phyloP scores from a whole-genome alignment of 1,140 invertebrate genomes.

The Scylla paramamosain region DNA sequence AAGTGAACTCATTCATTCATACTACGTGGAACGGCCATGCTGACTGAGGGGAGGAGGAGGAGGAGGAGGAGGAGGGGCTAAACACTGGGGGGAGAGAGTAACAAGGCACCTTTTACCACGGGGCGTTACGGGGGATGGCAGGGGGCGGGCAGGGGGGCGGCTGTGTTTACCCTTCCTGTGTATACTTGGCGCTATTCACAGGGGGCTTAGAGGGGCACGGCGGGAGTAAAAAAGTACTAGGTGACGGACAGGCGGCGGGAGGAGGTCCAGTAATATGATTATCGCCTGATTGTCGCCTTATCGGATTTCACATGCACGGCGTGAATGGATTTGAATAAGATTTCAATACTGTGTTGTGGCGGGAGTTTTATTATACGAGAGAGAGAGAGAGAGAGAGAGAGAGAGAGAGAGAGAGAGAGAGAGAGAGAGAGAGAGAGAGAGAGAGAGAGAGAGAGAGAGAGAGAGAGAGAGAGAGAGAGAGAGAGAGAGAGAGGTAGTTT shows the following conservation, averaged over 20 bases:
- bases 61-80: too few species aligned
- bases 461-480: not conserved
- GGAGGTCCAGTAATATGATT: conserved; percentile 64
- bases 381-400: not conserved
- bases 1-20: conserved; percentile 23
- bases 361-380: not conserved
- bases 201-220: not conserved
- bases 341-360: conserved; percentile 57
- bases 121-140: not conserved
- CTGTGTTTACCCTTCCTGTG: conserved; percentile 41
- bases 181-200: conserved; percentile 39
- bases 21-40: not conserved
- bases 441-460: too few species aligned
- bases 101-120: not conserved
- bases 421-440: too few species aligned
- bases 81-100: not conserved
- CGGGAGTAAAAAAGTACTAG: conserved; percentile 38
- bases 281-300: conserved; percentile 59
- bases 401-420: too few species aligned
- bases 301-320: conserved; percentile 68
- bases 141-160: not conserved
- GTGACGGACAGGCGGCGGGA: conserved; percentile 46
- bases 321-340: conserved; percentile 68
- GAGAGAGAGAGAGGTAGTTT: too few species aligned
- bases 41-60: not conserved